phyloP scores from a whole-genome alignment of 2,888 invertebrate genomes.

The Meganola albula region DNA sequence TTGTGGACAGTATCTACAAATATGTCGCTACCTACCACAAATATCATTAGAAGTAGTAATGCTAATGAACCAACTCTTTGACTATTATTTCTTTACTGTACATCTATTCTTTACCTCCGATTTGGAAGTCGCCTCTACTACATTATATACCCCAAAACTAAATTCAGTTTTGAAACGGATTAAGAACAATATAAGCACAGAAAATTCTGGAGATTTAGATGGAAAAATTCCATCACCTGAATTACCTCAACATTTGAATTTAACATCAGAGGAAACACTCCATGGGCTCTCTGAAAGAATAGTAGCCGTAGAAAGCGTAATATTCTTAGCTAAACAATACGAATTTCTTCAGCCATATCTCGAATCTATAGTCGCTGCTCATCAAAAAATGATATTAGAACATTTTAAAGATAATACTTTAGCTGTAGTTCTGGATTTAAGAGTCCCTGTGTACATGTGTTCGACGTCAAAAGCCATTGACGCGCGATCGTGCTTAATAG shows the following conservation, averaged over 20 bases:
- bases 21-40: conserved; percentile 91
- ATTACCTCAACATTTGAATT: conserved; percentile 47
- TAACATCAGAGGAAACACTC: conserved; percentile 80
- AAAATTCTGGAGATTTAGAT: conserved; percentile 39
- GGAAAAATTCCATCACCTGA: conserved; percentile 44
- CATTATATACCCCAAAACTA: conserved; percentile 82
- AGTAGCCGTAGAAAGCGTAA: conserved; percentile 94
- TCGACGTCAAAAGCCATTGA: conserved; percentile 90
- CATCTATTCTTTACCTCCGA: conserved; percentile 90
- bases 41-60: conserved; percentile 94
- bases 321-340: conserved; percentile 93
- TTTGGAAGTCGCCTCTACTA: conserved; percentile 75
- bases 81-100: conserved; percentile 94
- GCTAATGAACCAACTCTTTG: conserved; percentile 94
- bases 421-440: conserved; percentile 83
- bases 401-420: conserved; percentile 87
- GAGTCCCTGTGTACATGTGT: conserved; percentile 91
- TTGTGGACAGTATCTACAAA: conserved; percentile 94
- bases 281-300: conserved; percentile 91
- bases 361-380: conserved; percentile 87
- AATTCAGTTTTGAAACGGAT: conserved; percentile 87
- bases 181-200: conserved; percentile 81
- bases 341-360: conserved; percentile 90
- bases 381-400: conserved; percentile 81
- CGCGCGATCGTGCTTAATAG: conserved; percentile 83